Base-by-base conservation (phyloP, 2,113 vertebrate species). In the Mesitornis unicolor region DNA sequence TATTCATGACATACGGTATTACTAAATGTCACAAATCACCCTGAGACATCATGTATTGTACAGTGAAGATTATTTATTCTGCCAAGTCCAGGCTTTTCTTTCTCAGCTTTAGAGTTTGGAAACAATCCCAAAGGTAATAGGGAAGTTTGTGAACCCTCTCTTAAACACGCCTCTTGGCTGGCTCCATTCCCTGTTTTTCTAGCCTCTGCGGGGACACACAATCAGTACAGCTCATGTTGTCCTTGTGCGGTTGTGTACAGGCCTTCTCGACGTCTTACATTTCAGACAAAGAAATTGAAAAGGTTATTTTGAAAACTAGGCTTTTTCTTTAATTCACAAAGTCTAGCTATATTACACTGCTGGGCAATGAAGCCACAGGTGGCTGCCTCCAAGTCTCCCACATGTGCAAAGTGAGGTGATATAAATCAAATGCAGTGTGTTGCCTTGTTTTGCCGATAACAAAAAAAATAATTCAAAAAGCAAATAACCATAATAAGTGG, bases 21-120 rank as follows among this genome's bases (percentile, higher is more conserved):
- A 54, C 33, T 83, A 48, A 80, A 85, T 86, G 87, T 84, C 82
- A 95, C 63, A 90, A 93, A 79, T 91, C 78, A 63, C 54, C 87
- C 63, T 42, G 59, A 89, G 78, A 88, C 42, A 40, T 69, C 57
- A 36, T 0, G 1, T n/a, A 51, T 80, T 77, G 47, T 91, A 69
- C 59, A 28, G 42, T 11, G 21, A 15, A 77, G 78, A 77, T 73
- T 69, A 51, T 86, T 91, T 83, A 63, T 79, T 94, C 95, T 82
- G 56, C 53, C 84, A 87, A 78, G 75, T 76, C 35, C 63, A 88
- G 47, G 40, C 53, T 86, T 85, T 96, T 67, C 47, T 75, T 89
- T 85, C 82, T 83, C 73, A 77, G 71, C 24, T 91, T 83, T 65
- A 87, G 70, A 70, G 13, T 82, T 67, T 94, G 87, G 90, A 90